Base-by-base conservation (phyloP, 2,113 vertebrate genomes). In the Monarcha castaneiventris region DNA sequence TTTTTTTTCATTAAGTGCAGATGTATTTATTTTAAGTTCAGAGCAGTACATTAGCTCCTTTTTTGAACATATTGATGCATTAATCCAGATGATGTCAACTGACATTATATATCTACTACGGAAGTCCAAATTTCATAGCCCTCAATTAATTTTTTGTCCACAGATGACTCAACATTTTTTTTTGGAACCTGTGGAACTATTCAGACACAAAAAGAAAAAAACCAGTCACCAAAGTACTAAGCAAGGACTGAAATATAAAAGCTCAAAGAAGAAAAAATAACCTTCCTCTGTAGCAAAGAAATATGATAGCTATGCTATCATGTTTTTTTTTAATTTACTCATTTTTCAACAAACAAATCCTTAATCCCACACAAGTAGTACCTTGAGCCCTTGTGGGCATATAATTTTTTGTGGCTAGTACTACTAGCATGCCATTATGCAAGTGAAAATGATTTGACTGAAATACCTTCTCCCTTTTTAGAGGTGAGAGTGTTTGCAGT, bases 31-130 rank as follows among this genome's bases (percentile, higher is more conserved):
- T 69, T 59, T 6, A 61, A 58, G 11, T 71, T 78, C 20, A 54
- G 21, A 56, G 39, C 14, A 49, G 41, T 48, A 67, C 61, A 81
- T n/a, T 62, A 80, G 1, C 10, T 69, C 5, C 18, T 29, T 69
- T 73, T 62, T 27, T 22, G 3, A 75, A 90, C 6, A 85, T 73
- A 68, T 5, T 20, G 12, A 72, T 16, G 21, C 16, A 66, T 30
- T 46, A 66, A 54, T 18, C 15, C 7, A 33, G 26, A 68, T 30
- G 4, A 72, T 30, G 17, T 46, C 49, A 86, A 44, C 23, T 55
- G 43, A 72, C 27, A 35, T 9, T 37, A 44, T 7, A 44, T 5
- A 46, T 0, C 2, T 23, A 68, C 0, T 1, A 63, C 4, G 7
- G 29, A 25, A 33, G 3, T 3, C 3, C 22, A 55, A 64, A 75